Base-by-base conservation (phyloP, 2,888 invertebrate species). In the Siphlonurus alternatus region DNA sequence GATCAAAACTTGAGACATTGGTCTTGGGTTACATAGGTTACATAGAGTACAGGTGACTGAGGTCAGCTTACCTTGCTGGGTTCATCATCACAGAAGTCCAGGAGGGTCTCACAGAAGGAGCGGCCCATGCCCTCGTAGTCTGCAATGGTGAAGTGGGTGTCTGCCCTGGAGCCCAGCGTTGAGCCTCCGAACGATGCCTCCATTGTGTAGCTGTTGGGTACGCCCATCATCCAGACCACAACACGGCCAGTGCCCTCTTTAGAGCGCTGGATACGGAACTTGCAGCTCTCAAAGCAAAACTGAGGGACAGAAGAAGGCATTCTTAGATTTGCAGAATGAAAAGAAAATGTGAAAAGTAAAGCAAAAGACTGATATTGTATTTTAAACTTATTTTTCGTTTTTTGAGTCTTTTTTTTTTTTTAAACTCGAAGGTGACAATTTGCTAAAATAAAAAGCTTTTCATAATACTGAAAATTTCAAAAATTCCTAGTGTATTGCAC, bases 171-270 rank as follows among this genome's bases (percentile, higher is more conserved):
- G 59, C 87, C 85, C 64, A 93, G 76, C 67, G 86, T 86, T 1
- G 94, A 90, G 10, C 95, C 96, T 62, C 92, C 93, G 75, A 95
- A 91, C 0, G 95, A 94, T 5, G 95, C 93, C 78, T 96, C 96
- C 83, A 96, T 85, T 2, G 95, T 96, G 74, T 92, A 96, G 75
- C 94, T 95, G 72, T 95, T 93, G 65, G 88, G 86, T 60, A 95
- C 89, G 23, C 95, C 95, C 82, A 95, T 84, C 82, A 93, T 89
- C 94, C 94, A 95, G 71, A 94, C 88, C 0, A 95, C 94, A 7
- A 96, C 90, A 65, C 96, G 80, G 3, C 95, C 95, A 0, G 95
- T 95, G 2, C 95, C 95, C 77, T 95, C 95, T 78, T 95, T 95
- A 71, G 88, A 89, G 68, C 92, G 86, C 75, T 95, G 93, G 69